These are phyloP conservation scores for Phaethornis superciliosus DNA, from an alignment of 2,113 vertebrate species.

Conservation along the genomic window DNA sequence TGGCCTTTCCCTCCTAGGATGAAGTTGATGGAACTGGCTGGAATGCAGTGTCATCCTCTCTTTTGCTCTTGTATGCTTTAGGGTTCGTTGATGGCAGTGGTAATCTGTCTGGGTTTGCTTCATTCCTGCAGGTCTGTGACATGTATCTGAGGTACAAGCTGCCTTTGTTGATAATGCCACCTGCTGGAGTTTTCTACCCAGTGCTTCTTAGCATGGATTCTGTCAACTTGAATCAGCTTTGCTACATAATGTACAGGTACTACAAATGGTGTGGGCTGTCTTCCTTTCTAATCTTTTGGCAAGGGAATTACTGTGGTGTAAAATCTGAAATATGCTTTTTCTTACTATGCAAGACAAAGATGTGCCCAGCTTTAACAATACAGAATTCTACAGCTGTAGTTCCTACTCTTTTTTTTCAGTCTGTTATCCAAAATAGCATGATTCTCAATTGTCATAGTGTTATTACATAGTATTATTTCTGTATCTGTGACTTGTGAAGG, in stretches of 20 bases:
- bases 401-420: not conserved
- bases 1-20: not conserved
- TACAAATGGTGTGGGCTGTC: not conserved
- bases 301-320: not conserved
- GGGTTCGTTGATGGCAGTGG: not conserved
- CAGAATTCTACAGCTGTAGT: not conserved
- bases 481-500: not conserved
- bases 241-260: slow-evolving; percentile 93
- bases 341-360: not conserved
- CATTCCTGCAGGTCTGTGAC: slow-evolving; percentile 85
- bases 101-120: not conserved
- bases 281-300: not conserved
- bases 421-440: not conserved
- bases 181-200: slow-evolving; percentile 88
- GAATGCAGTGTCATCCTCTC: not conserved
- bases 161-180: slow-evolving; percentile 87
- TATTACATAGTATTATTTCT: not conserved
- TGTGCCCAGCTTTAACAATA: not conserved
- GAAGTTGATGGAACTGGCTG: not conserved
- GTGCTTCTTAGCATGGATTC: slow-evolving; percentile 85
- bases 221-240: slow-evolving; percentile 85
- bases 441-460: not conserved
- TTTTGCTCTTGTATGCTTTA: not conserved
- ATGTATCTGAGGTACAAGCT: slow-evolving; percentile 85
- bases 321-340: not conserved